These are phyloP conservation scores for Aphidius ervi DNA, from an alignment of 1,140 invertebrate genomes.

Conservation along the genomic window DNA sequence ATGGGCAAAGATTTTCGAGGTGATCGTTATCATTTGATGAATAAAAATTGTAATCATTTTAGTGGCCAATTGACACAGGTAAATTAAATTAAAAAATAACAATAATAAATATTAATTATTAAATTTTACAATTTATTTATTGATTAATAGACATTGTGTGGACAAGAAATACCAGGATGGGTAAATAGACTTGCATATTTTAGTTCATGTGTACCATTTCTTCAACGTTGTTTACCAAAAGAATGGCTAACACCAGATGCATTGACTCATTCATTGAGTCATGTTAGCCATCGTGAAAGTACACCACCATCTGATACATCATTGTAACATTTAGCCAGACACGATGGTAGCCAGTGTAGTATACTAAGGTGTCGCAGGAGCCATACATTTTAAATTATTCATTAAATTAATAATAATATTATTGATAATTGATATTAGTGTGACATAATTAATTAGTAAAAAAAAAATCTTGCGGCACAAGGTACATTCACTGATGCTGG, in stretches of 20 bases:
- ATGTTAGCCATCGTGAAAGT: conserved; percentile 51
- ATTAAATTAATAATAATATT: background rate
- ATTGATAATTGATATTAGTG: background rate
- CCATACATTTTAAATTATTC: conserved; percentile 38
- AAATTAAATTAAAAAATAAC: conserved; percentile 22
- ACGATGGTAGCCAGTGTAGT: conserved; percentile 26
- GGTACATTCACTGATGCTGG: background rate
- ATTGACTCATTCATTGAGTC: conserved; percentile 75
- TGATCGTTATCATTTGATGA: conserved; percentile 96
- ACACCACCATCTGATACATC: conserved; percentile 48
- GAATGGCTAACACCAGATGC: conserved; percentile 96
- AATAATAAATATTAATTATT: conserved; percentile 1
- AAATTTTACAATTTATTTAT: background rate
- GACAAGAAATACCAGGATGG: conserved; percentile 94
- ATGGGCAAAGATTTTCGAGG: conserved; percentile 96
- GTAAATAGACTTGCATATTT: conserved; percentile 96
- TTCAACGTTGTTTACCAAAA: conserved; percentile 88
- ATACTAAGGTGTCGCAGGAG: conserved; percentile 38
- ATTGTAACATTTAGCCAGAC: conserved; percentile 46
- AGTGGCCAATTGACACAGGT: conserved; percentile 89
- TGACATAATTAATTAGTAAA: background rate
- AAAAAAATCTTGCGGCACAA: background rate
- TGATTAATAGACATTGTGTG: conserved; percentile 77
- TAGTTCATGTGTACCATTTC: conserved; percentile 96
- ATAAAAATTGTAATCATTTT: conserved; percentile 99